A percentile compares a stretch with the other conserved stretches of the same genome.
Conservation (phyloP, 2,888 invertebrate species). For the Steinernema carpocapsae region DNA sequence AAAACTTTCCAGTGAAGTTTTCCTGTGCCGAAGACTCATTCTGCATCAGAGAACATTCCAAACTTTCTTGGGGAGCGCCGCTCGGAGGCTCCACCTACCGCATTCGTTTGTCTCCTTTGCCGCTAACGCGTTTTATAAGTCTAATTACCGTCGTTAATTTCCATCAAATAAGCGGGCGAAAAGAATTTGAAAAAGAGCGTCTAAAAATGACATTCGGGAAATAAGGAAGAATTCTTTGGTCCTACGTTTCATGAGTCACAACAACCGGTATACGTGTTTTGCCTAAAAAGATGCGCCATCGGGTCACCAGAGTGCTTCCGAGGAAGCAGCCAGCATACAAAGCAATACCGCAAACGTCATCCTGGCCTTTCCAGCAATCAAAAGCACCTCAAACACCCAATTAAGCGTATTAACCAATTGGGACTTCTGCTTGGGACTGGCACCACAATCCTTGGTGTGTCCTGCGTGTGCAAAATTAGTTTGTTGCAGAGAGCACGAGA, state of each 20-base stretch:
- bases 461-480: background rate
- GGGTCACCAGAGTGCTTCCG: background rate
- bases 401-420: slow-evolving; percentile 21
- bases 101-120: background rate
- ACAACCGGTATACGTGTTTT: background rate
- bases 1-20: no score
- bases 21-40: background rate
- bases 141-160: slow-evolving; percentile 32
- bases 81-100: slow-evolving; percentile 8
- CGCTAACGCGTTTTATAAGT: background rate
- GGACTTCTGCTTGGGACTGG: background rate
- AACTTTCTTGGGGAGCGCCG: background rate
- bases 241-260: background rate
- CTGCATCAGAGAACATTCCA: slow-evolving; percentile 2
- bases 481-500: background rate
- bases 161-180: background rate
- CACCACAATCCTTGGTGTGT: background rate
- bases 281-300: background rate
- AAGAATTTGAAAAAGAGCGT: no score
- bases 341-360: slow-evolving; percentile 15
- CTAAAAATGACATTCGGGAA: no score
- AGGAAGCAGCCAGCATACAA: background rate
- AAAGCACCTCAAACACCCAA: background rate
- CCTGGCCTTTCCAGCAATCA: background rate
- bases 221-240: background rate